Conservation (phyloP, 2,113 vertebrate species). For the Parotia lawesii region DNA sequence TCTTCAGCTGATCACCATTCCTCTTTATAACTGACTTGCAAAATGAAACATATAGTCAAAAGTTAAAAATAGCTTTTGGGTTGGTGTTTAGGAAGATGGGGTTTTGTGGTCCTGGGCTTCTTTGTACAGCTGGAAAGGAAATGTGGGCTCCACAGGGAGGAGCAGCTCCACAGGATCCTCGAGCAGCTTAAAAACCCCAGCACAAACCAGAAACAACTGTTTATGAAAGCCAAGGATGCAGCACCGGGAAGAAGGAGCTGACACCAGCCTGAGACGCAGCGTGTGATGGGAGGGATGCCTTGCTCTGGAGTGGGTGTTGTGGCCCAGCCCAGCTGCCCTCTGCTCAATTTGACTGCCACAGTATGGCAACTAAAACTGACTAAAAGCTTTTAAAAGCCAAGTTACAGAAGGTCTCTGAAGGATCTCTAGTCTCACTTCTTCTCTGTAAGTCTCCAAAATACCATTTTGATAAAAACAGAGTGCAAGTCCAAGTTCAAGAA, state of each 20-base stretch:
- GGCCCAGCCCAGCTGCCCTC: not conserved
- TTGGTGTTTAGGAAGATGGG: not conserved
- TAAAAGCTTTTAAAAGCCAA: not conserved
- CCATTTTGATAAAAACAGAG: not conserved
- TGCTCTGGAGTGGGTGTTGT: not conserved
- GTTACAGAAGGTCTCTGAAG: not conserved
- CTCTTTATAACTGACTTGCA: not conserved
- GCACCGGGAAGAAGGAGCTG: not conserved
- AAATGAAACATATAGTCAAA: not conserved
- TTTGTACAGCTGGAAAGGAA: not conserved
- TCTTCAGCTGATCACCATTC: not conserved
- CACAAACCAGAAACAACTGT: not conserved
- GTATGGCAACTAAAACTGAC: not conserved
- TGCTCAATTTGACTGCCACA: not conserved
- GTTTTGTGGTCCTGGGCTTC: not conserved
- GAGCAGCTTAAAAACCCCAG: not conserved
- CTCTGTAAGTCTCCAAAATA: not conserved
- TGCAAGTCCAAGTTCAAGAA: not conserved
- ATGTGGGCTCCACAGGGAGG: not conserved
- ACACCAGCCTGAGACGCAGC: rapidly evolving
- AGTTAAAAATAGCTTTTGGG: not conserved
- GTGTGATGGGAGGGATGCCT: not conserved
- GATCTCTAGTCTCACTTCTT: not conserved
- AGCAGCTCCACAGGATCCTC: not conserved
- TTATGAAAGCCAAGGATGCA: not conserved